These are phyloP conservation scores for Idaea biselata DNA, from an alignment of 2,888 invertebrate species.

Conservation along the genomic window DNA sequence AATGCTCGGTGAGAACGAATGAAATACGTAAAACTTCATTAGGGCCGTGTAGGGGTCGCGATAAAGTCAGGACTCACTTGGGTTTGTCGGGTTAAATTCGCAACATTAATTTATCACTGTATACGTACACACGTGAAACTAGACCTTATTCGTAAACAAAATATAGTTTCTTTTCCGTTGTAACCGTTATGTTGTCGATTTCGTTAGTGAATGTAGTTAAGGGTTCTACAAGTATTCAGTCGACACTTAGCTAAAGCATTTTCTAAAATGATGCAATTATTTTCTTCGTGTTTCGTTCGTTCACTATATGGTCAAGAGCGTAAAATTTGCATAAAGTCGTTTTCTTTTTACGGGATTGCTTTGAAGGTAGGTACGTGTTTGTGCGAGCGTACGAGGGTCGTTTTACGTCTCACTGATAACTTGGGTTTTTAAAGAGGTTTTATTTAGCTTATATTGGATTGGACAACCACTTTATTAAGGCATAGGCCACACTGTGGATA, in stretches of 20 bases:
- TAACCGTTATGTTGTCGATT: slow-evolving; percentile 24
- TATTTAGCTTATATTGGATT: too few relatives aligned
- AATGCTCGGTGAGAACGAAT: slow-evolving; percentile 15
- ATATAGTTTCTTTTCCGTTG: slow-evolving; percentile 35
- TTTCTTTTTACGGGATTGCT: slow-evolving; percentile 33
- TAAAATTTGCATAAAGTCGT: slow-evolving; percentile 51
- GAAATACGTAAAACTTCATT: slow-evolving; percentile 23
- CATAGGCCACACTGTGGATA: too few relatives aligned
- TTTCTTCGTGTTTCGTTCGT: slow-evolving; percentile 50
- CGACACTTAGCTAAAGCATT: slow-evolving; percentile 47
- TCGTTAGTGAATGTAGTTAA: slow-evolving; percentile 50
- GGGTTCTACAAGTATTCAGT: slow-evolving; percentile 37
- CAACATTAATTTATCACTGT: slow-evolving; percentile 44
- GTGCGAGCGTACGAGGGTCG: slow-evolving; percentile 25
- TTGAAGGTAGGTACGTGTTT: slow-evolving; percentile 37
- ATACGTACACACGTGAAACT: slow-evolving; percentile 28
- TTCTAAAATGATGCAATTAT: slow-evolving; percentile 66
- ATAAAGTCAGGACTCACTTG: slow-evolving; percentile 24
- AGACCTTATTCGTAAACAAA: slow-evolving; percentile 24
- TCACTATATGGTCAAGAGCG: slow-evolving; percentile 54
- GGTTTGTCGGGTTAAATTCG: slow-evolving; percentile 44
- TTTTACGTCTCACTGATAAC: slow-evolving; percentile 29
- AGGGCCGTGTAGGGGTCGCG: neutral
- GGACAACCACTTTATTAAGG: too few relatives aligned
- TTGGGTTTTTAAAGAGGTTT: slow-evolving; percentile 20